Conservation (phyloP, 2,113 vertebrate genomes). For the Nansenia antarctica region DNA sequence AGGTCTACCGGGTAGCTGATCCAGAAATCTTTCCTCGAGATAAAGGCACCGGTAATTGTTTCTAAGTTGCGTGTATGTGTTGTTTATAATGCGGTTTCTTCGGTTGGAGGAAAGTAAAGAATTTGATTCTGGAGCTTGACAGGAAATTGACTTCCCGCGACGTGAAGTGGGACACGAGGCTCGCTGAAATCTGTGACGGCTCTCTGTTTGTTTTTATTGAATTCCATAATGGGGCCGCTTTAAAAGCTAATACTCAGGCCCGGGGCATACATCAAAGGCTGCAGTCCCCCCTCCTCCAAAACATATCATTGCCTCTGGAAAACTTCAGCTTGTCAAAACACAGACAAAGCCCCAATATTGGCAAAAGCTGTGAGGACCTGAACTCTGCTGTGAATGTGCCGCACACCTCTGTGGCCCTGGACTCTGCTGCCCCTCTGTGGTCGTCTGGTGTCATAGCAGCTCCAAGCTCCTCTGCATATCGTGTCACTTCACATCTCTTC, state of each 20-base stretch:
- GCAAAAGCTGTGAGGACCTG: conserved; percentile 4
- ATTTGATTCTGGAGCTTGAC: conserved; percentile 60
- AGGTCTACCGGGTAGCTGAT: conserved; percentile 44
- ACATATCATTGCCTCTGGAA: conserved; percentile 49
- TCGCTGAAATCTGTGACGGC: conserved; percentile 46
- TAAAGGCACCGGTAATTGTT: conserved; percentile 60
- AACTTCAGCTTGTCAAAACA: conserved; percentile 49
- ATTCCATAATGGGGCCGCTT: conserved; percentile 56
- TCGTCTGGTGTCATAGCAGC: conserved; percentile 1
- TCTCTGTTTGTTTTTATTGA: conserved; percentile 66
- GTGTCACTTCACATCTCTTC: background rate
- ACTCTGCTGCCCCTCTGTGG: conserved; percentile 66
- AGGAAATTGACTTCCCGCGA: conserved; percentile 65
- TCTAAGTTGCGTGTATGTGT: conserved; percentile 50
- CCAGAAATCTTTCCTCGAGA: conserved; percentile 48
- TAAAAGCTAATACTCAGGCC: conserved; percentile 34
- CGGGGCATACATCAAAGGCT: conserved; percentile 47
- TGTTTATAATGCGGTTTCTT: conserved; percentile 44
- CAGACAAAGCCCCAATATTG: conserved; percentile 29
- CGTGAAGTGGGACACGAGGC: conserved; percentile 31
- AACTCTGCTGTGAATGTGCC: too few relatives aligned
- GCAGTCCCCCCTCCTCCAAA: conserved; percentile 21
- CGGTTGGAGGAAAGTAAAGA: conserved; percentile 25
- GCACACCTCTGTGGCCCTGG: background rate
- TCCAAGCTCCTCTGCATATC: background rate